Base-by-base conservation (phyloP, 2,797 vertebrate genomes). In the Eutrigla gurnardus region DNA sequence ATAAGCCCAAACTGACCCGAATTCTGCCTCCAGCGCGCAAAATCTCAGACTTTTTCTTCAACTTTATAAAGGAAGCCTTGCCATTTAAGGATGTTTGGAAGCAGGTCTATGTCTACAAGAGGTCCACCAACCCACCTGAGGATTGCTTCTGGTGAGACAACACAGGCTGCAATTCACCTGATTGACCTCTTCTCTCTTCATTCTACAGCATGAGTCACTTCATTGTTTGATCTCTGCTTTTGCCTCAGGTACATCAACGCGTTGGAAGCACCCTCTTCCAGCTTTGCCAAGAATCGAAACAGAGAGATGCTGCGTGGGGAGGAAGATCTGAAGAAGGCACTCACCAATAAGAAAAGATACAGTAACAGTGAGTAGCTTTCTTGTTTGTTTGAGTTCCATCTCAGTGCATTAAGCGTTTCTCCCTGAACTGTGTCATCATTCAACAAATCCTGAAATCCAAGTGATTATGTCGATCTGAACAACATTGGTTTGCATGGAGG, bases 1-100 rank as follows among this genome's bases (percentile, higher is more conserved):
- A 94, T 74, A 97, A 96, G 81, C 89, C 92, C 74, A 96, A 96
- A 65, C 84, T 99, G 82, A 96, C 95, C 4, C 95, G 98, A 45
- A 88, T 98, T 76, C 91, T 99, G 90, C 95, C 96, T 33, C 97
- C 97, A 7, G 97, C 96, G 4, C 95, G 97, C 60, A 99, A 99
- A 86, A 61, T 99, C 77, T 91, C 88, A 0, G 89, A 94, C 59
- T 95, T 98, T 66, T 91, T 99, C 15, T 11, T 91, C 49, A 40
- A 94, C 59, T 98, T 99, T 78, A 94, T 96, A 93, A 75, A 55
- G 0, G 85, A 92, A 80, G 2, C 0, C 0, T 12, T 78, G n/a
- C 4, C 73, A 0, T 91, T 94, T 40, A 96, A 96, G 60, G 3
- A 54, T 0, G 0, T 0, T 1, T 99, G 98, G 98, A 46, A 86